A percentile compares a stretch with the other conserved stretches of the same genome.
phyloP scores from a whole-genome alignment of 2,888 invertebrate species.

The Homarus gammarus region DNA sequence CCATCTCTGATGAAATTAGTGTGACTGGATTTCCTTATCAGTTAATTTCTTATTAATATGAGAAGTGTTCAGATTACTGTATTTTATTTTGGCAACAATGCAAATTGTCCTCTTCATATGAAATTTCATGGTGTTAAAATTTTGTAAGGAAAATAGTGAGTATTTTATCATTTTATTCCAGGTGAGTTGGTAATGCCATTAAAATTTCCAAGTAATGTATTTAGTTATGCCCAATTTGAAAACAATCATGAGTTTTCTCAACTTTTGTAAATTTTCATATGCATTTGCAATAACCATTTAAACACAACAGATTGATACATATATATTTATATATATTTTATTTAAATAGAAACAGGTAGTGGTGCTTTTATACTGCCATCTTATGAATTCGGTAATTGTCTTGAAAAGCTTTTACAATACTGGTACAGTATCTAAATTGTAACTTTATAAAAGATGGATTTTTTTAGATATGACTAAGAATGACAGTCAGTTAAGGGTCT shows the following conservation, averaged over 20 bases:
- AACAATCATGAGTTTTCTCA: background rate
- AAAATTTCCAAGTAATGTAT: background rate
- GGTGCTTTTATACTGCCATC: constrained; percentile 12
- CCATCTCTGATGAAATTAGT: background rate
- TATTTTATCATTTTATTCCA: background rate
- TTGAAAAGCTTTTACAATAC: background rate
- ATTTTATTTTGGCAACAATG: background rate
- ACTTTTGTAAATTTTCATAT: background rate
- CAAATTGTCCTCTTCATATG: background rate
- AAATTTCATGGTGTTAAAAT: no score
- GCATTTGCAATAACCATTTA: background rate
- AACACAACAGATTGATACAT: background rate
- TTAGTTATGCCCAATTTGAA: background rate
- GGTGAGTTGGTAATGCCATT: background rate
- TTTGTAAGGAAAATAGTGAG: no score
- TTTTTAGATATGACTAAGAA: background rate
- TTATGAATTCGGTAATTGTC: background rate
- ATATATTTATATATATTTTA: constrained; percentile 1
- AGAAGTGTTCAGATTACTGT: background rate
- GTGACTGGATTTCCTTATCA: constrained; percentile 2
- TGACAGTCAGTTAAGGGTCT: background rate
- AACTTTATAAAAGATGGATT: background rate
- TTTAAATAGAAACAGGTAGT: background rate
- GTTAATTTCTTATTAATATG: constrained; percentile 6
- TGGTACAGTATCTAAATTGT: background rate